phyloP scores from a whole-genome alignment of 1,140 invertebrate species.

The Trialeurodes vaporariorum region DNA sequence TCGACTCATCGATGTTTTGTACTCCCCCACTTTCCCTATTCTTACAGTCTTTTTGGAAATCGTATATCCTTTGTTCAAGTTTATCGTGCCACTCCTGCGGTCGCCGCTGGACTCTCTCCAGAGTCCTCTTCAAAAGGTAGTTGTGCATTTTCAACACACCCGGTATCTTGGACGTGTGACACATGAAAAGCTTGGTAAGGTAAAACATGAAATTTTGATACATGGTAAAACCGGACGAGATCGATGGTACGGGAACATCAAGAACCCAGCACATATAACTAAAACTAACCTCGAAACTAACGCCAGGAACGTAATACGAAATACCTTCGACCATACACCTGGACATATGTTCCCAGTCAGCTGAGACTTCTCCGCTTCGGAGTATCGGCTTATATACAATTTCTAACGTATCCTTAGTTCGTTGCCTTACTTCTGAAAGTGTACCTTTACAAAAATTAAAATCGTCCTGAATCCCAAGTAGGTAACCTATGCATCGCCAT shows the following conservation, averaged over 20 bases:
- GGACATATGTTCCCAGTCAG: constrained; percentile 38
- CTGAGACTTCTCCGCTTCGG: constrained; percentile 22
- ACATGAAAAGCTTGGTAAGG: constrained; percentile 21
- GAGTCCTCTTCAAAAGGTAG: constrained; percentile 9
- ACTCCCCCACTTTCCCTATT: too few species aligned
- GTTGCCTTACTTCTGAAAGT: constrained; percentile 32
- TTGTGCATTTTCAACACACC: constrained; percentile 18
- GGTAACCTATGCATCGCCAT: constrained; percentile 64
- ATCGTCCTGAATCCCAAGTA: constrained; percentile 69
- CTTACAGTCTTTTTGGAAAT: constrained; percentile 31
- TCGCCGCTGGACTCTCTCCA: constrained; percentile 21
- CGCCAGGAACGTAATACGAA: constrained; percentile 28
- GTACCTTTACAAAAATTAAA: constrained; percentile 44
- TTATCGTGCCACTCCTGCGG: constrained; percentile 31
- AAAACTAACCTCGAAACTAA: constrained; percentile 28
- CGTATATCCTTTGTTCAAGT: constrained; percentile 28
- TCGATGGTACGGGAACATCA: constrained; percentile 27
- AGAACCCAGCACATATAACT: constrained; percentile 30
- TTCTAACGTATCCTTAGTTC: constrained; percentile 34
- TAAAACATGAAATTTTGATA: constrained; percentile 20
- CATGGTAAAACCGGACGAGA: constrained; percentile 29
- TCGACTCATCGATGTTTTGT: too few species aligned
- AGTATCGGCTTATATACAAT: constrained; percentile 35
- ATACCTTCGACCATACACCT: constrained; percentile 33
- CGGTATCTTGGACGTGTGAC: constrained; percentile 17